Evolutionary conservation across 2,797 vertebrate genomes (phyloP).

Genomic region (Xerus rutilus): DNA sequence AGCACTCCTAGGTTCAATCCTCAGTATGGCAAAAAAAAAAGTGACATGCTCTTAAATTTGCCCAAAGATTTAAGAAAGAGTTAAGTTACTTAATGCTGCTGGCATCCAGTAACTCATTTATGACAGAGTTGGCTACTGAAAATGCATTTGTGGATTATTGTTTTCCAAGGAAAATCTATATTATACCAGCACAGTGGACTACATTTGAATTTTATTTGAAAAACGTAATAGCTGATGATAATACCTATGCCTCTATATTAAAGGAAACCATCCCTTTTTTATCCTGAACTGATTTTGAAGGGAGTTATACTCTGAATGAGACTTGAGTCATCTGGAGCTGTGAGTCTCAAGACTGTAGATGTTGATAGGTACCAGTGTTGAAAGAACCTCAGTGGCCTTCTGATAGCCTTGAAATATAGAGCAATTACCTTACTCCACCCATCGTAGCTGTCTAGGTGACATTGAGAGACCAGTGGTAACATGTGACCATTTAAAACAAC

Average conservation of each 20-base stretch:
- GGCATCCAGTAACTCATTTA: background rate
- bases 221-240: constrained; percentile 8
- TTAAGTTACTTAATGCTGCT: background rate
- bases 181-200: background rate
- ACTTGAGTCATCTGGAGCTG: background rate
- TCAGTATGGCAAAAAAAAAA: too few species aligned
- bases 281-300: constrained; percentile 27
- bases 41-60: constrained; percentile 38
- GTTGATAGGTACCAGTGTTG: background rate
- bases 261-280: background rate
- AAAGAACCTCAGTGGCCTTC: background rate
- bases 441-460: background rate
- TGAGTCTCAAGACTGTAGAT: background rate
- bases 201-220: constrained; percentile 31
- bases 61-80: constrained; percentile 36
- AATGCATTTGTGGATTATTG: background rate
- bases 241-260: background rate
- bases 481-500: constrained; percentile 9
- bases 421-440: background rate
- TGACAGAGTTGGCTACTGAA: background rate
- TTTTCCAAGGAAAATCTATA: background rate
- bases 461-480: constrained; percentile 13
- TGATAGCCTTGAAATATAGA: background rate
- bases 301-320: background rate
- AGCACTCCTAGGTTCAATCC: too few species aligned